Conservation (phyloP, 2,113 vertebrate species). For the human region DNA sequence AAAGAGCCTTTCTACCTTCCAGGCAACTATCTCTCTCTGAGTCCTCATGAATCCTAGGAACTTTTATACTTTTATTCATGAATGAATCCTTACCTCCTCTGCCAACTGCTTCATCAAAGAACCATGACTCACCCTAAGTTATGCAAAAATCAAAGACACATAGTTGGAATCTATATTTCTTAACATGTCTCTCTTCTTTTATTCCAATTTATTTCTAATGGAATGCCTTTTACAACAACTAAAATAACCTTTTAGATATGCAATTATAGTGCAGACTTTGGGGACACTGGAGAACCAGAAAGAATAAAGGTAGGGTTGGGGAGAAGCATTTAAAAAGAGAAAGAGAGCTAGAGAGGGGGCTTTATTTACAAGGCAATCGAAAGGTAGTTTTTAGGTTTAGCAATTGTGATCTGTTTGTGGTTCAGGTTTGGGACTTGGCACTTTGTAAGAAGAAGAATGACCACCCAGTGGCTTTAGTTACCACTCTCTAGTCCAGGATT, state of each 20-base stretch:
- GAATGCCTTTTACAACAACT: neutral
- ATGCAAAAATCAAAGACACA: slow-evolving; percentile 5
- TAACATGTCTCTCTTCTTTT: neutral
- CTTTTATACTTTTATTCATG: slow-evolving; percentile 6
- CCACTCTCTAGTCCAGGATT: neutral
- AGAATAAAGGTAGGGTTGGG: neutral
- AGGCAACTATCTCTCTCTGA: slow-evolving; percentile 20
- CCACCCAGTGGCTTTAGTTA: neutral
- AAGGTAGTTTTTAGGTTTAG: neutral
- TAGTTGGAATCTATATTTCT: slow-evolving; percentile 17
- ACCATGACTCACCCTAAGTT: slow-evolving; percentile 5
- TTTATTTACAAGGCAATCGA: neutral
- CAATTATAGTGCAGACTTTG: neutral
- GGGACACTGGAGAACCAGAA: neutral
- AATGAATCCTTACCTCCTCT: slow-evolving; percentile 2
- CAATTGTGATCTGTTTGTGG: neutral
- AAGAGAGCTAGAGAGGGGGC: neutral
- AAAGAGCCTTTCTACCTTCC: slow-evolving; percentile 31
- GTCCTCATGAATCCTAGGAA: slow-evolving; percentile 36
- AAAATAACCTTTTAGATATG: neutral
- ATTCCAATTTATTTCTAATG: neutral
- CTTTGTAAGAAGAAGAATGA: neutral
- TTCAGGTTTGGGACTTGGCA: neutral
- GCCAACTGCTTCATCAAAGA: neutral
- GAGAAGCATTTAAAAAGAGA: neutral